phyloP scores from a whole-genome alignment of 2,113 vertebrate species.

The Saguinus imperator region DNA sequence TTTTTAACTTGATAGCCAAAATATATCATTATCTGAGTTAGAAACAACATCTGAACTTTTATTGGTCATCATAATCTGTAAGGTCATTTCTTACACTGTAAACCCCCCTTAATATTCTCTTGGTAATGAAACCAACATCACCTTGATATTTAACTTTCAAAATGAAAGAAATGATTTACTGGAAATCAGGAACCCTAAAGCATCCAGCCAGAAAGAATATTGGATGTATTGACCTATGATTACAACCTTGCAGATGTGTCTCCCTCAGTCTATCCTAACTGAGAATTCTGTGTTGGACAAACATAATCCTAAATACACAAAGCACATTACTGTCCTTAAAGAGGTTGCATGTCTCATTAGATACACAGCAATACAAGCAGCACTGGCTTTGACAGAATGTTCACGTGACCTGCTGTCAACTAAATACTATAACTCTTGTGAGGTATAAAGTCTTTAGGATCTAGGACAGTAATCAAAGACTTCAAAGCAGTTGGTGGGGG shows the following conservation, averaged over 20 bases:
- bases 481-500: neutral
- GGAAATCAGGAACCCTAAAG: neutral
- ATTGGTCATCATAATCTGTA: neutral
- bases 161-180: neutral
- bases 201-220: neutral
- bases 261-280: neutral
- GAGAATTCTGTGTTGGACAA: neutral
- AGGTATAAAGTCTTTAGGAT: neutral
- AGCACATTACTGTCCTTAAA: neutral
- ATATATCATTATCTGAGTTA: neutral
- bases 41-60: neutral
- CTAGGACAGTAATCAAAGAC: neutral
- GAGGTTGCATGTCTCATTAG: neutral
- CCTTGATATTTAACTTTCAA: neutral
- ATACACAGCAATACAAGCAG: neutral
- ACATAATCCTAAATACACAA: neutral
- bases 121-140: neutral
- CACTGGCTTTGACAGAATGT: neutral
- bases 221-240: neutral
- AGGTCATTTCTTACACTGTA: neutral
- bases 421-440: neutral
- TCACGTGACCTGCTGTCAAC: neutral
- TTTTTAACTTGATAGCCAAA: neutral
- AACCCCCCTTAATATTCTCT: neutral
- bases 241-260: neutral